Evolutionary conservation across 2,113 vertebrate genomes (phyloP).

Genomic region (Sitta europaea): DNA sequence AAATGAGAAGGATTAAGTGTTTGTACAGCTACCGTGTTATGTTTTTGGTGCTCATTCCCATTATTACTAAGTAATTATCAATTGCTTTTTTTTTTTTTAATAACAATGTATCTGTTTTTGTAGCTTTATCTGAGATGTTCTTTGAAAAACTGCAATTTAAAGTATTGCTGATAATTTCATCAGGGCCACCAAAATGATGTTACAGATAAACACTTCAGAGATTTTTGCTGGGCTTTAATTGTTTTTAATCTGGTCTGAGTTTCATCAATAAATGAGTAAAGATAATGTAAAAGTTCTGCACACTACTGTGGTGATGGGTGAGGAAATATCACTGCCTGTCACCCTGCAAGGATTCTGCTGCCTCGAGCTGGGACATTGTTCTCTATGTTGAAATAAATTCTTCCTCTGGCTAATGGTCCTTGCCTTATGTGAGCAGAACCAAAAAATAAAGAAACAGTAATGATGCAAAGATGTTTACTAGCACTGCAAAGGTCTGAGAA

Average conservation of each 20-base stretch:
- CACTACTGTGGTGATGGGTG: neutral
- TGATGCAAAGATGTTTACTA: neutral
- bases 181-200: neutral
- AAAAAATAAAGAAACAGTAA: neutral
- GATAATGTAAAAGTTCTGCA: neutral
- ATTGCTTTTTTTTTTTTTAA: constrained; percentile 16
- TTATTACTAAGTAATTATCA: neutral
- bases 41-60: neutral
- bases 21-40: neutral
- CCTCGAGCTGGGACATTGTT: neutral
- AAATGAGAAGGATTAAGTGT: neutral
- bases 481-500: neutral
- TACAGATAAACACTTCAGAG: neutral
- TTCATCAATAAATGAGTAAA: neutral
- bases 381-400: neutral
- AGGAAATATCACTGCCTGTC: neutral
- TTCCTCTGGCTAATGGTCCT: neutral
- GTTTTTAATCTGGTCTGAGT: neutral
- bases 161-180: neutral
- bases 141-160: neutral
- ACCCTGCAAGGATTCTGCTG: neutral
- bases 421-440: neutral
- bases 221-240: neutral
- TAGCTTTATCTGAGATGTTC: neutral
- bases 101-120: neutral